A percentile compares a stretch with the other conserved stretches of the same genome.
These are phyloP conservation scores for Chiridota heheva DNA, from an alignment of 35 echinoderm and acorn worm species.

Conservation along the genomic window DNA sequence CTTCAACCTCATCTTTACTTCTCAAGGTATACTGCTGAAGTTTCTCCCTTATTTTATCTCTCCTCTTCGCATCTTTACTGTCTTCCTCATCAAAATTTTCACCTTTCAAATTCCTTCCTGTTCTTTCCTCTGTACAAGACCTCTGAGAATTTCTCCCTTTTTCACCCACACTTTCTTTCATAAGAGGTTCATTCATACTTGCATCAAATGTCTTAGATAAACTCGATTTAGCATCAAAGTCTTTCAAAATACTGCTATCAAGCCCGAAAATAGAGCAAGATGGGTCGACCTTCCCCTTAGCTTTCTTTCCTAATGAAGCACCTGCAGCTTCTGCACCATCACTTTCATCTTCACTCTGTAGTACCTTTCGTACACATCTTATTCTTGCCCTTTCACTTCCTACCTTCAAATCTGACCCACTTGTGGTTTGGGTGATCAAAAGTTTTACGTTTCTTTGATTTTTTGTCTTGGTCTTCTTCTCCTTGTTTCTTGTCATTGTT, in stretches of 20 bases:
- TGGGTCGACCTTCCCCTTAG: background rate
- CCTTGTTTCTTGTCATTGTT: background rate
- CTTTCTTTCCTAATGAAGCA: background rate
- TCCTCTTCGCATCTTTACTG: no score
- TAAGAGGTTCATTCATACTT: conserved; percentile 10
- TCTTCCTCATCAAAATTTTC: no score
- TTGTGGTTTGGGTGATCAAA: background rate
- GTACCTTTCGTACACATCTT: background rate
- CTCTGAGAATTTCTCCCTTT: background rate
- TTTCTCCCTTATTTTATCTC: no score
- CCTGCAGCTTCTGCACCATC: background rate
- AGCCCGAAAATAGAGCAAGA: background rate
- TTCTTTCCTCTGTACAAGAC: no score
- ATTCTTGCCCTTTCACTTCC: conserved; percentile 12
- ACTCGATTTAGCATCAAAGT: background rate
- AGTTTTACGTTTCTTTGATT: background rate
- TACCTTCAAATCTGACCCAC: background rate
- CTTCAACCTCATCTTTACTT: no score
- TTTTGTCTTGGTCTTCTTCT: background rate
- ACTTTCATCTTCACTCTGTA: background rate
- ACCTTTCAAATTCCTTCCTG: no score
- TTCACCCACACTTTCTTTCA: background rate
- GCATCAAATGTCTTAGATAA: background rate
- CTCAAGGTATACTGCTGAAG: no score
- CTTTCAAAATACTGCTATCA: background rate